A percentile compares a stretch with the other conserved stretches of the same genome.
phyloP scores from a whole-genome alignment of 30 jellyfish, hydroid and myxozoan genomes.

The Aurelia coerulea region DNA sequence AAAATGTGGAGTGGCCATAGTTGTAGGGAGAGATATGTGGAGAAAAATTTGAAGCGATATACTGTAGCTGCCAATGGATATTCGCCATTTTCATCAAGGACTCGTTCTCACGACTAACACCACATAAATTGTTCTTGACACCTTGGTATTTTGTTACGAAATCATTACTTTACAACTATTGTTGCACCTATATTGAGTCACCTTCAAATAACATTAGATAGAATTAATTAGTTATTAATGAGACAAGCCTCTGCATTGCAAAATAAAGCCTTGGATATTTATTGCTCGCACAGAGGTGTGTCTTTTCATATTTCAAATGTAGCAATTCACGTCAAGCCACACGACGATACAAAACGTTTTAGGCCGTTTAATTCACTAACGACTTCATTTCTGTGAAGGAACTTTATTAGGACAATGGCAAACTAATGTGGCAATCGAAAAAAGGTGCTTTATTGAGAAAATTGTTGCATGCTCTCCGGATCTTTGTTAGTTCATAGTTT shows the following conservation, averaged over 20 bases:
- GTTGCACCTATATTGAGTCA: slow-evolving; percentile 51
- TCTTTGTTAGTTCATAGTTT: too few relatives aligned
- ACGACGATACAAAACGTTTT: neutral
- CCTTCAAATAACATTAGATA: slow-evolving; percentile 17
- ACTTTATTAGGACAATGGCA: too few relatives aligned
- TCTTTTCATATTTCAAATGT: slow-evolving; percentile 12
- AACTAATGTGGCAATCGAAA: slow-evolving; percentile 1
- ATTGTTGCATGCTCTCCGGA: too few relatives aligned
- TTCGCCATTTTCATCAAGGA: too few relatives aligned
- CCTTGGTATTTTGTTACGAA: slow-evolving; percentile 35
- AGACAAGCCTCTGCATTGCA: slow-evolving; percentile 31
- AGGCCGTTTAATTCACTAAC: neutral
- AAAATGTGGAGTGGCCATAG: too few relatives aligned
- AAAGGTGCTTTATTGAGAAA: neutral
- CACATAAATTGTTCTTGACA: slow-evolving; percentile 40
- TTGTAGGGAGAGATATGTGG: too few relatives aligned
- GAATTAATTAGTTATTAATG: slow-evolving; percentile 42
- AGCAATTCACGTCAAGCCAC: slow-evolving; percentile 6
- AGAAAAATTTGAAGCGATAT: too few relatives aligned
- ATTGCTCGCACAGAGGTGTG: slow-evolving; percentile 15
- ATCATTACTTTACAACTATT: slow-evolving; percentile 16
- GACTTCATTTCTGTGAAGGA: neutral
- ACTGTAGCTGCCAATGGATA: too few relatives aligned
- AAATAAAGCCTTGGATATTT: slow-evolving; percentile 17
- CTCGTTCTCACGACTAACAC: slow-evolving; percentile 48